These are phyloP conservation scores for Tribolium madens DNA, from an alignment of 1,140 invertebrate genomes.

Conservation along the genomic window DNA sequence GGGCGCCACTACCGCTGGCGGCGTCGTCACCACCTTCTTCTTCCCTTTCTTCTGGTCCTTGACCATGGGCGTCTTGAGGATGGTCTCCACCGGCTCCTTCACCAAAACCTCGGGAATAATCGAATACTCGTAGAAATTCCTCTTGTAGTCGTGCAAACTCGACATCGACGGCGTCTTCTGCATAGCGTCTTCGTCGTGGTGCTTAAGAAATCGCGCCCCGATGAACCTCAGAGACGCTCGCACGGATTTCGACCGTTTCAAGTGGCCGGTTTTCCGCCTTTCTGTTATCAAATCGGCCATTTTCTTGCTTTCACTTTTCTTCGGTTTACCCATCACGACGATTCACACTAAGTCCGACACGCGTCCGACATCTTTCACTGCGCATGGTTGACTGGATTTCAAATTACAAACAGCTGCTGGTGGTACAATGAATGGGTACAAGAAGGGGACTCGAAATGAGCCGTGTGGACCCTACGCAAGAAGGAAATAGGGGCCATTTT, in stretches of 20 bases:
- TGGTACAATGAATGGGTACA: conserved; percentile 11
- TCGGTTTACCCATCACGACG: conserved; percentile 55
- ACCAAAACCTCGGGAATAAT: conserved; percentile 60
- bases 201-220: conserved; percentile 68
- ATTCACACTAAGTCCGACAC: conserved; percentile 19
- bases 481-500: not conserved
- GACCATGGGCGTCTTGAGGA: conserved; percentile 69
- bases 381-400: conserved; percentile 47
- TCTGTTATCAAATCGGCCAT: conserved; percentile 58
- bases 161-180: conserved; percentile 63
- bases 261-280: conserved; percentile 50
- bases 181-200: conserved; percentile 27
- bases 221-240: conserved; percentile 78
- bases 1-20: conserved; percentile 69
- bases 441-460: not conserved
- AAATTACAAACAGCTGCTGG: conserved; percentile 36
- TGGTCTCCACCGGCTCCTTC: conserved; percentile 59
- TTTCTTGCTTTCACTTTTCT: conserved; percentile 42
- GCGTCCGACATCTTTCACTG: conserved; percentile 42
- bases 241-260: conserved; percentile 75
- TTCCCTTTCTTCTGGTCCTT: conserved; percentile 50
- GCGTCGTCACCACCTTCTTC: conserved; percentile 52
- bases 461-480: not conserved
- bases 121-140: conserved; percentile 47
- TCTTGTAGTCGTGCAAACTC: conserved; percentile 65